Conservation (phyloP, 1,140 invertebrate species). For the Brachionus plicatilis region DNA sequence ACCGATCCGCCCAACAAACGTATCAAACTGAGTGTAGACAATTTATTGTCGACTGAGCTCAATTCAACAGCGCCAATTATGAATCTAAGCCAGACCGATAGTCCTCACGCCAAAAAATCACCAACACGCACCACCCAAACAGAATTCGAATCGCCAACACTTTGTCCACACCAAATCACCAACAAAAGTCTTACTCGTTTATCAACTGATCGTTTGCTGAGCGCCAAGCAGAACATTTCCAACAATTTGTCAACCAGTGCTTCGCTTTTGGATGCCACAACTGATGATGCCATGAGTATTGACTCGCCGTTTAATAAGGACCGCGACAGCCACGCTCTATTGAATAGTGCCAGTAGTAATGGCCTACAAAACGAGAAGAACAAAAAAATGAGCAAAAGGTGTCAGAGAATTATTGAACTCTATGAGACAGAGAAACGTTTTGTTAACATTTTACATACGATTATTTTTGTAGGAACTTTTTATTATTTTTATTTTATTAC, state of each 20-base stretch:
- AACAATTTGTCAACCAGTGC: constrained; percentile 37
- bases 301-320: background rate
- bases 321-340: background rate
- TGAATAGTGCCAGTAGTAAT: constrained; percentile 29
- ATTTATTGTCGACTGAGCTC: constrained; percentile 35
- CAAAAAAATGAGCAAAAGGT: constrained; percentile 65
- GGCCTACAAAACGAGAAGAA: constrained; percentile 36
- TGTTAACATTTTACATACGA: constrained; percentile 84
- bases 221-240: constrained; percentile 7
- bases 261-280: constrained; percentile 33
- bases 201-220: constrained; percentile 16
- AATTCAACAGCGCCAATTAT: constrained; percentile 14
- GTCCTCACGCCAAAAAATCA: constrained; percentile 23
- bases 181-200: constrained; percentile 14
- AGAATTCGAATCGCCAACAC: constrained; percentile 27
- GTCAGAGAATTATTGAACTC: constrained; percentile 84
- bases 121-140: background rate
- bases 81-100: constrained; percentile 12
- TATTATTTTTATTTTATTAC: constrained; percentile 40
- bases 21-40: constrained; percentile 38
- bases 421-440: constrained; percentile 94
- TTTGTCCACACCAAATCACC: background rate
- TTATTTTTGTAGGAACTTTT: constrained; percentile 66
- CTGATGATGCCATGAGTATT: constrained; percentile 31
- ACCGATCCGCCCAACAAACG: constrained; percentile 40